Percentiles rank a stretch among this genome's conserved stretches.
phyloP scores from a whole-genome alignment of 2,888 invertebrate genomes.

The Dynastes maya region DNA sequence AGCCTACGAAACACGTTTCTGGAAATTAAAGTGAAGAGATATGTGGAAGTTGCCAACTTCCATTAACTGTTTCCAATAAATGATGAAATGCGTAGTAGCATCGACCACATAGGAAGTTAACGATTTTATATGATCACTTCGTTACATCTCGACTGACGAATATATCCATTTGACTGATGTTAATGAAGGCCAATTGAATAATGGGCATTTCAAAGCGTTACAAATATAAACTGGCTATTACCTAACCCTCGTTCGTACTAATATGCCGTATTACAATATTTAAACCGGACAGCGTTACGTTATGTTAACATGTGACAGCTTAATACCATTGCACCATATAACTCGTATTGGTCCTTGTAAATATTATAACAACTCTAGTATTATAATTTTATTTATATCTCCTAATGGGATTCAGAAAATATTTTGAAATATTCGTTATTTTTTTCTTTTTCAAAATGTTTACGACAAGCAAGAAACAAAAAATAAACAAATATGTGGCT shows the following conservation, averaged over 20 bases:
- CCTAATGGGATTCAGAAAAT: too few species aligned
- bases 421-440: too few species aligned
- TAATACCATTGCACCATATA: too few species aligned
- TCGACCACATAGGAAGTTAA: neutral
- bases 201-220: constrained; percentile 21
- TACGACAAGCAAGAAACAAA: too few species aligned
- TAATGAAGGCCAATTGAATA: constrained; percentile 27
- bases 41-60: neutral
- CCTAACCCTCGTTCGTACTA: neutral
- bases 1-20: too few species aligned
- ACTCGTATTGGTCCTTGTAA: too few species aligned
- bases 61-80: neutral
- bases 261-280: neutral
- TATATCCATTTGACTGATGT: constrained; percentile 15
- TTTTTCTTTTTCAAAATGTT: too few species aligned
- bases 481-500: too few species aligned
- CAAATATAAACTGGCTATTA: neutral
- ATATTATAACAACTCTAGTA: too few species aligned
- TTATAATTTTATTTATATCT: too few species aligned
- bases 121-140: constrained; percentile 20
- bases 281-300: neutral
- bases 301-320: neutral
- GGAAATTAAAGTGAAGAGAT: too few species aligned
- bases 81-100: neutral
- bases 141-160: neutral